Evolutionary conservation across 2,888 invertebrate genomes (phyloP), one percentile per base, ranked within the genome.

Genomic region (Pegoplata infirma): DNA sequence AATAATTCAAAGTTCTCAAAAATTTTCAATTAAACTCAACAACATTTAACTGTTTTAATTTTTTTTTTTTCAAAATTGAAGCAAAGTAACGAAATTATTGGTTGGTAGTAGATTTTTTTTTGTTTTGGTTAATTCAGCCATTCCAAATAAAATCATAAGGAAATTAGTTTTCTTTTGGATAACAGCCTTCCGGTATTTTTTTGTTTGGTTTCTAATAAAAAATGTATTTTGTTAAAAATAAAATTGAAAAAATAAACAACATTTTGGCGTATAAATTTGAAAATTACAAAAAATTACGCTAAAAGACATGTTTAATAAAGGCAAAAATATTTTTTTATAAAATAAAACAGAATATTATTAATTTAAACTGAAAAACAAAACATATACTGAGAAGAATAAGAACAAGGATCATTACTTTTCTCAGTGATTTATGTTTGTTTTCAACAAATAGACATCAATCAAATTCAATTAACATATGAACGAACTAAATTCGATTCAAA

Each of bases 291-390:
- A 68, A 58, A n/a, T 63, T 17, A 68, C 58, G 36, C 68, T 73
- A 78, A 69, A 69, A 74, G 58, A 73, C 25, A 78, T 68, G 16
- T 74, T 68, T 56, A 58, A 64, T 63, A 69, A 44, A 63, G 79
- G 77, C 61, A 69, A 76, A 63, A 61, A 28, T 23, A 69, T 58
- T 51, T 71, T 23, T 59, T 12, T 69, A 79, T 75, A 73, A 73
- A 78, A 76, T 77, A 76, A 71, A 79, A 78, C 58, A 64, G 78
- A n/a, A n/a, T 80, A 23, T 81, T 47, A 47, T 3, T n/a, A n/a
- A n/a, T n/a, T n/a, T 17, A 47, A 46, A 47, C 4, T 17, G 36
- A 40, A 63, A 55, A 51, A 47, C 16, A 49, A 64, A 58, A 49
- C 56, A 76, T 49, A 58, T 64, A 46, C 40, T 55, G 61, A 68